Percentiles rank a stretch among this genome's conserved stretches.
phyloP scores from a whole-genome alignment of 2,888 invertebrate genomes.

The Linnaemya tessellans region DNA sequence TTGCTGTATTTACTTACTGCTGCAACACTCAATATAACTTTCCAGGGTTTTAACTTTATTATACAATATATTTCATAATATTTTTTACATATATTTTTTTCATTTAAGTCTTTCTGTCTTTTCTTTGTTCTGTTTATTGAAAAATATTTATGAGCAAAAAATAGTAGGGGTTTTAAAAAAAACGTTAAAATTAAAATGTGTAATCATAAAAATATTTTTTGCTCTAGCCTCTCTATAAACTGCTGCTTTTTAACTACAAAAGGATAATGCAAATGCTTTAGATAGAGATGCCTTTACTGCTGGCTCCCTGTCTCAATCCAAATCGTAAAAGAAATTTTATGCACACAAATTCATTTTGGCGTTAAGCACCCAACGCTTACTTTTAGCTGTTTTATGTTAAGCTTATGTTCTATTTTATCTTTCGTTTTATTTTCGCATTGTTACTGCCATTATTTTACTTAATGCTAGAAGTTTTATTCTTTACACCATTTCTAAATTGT shows the following conservation, averaged over 20 bases:
- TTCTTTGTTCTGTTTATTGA: constrained; percentile 51
- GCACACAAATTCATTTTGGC: constrained; percentile 37
- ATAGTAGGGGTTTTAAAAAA: constrained; percentile 36
- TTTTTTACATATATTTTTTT: constrained; percentile 4
- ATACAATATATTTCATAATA: constrained; percentile 43
- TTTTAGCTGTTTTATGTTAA: constrained; percentile 5
- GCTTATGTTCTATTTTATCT: constrained; percentile 22
- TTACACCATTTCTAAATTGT: constrained; percentile 24
- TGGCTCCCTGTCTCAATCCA: neutral
- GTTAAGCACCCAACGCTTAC: constrained; percentile 44
- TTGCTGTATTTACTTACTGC: constrained; percentile 38
- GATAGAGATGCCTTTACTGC: neutral
- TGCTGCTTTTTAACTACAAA: constrained; percentile 60
- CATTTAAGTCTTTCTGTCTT: neutral
- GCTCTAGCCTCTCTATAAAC: constrained; percentile 14
- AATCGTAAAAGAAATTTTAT: constrained; percentile 32
- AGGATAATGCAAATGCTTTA: constrained; percentile 31
- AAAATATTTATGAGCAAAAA: constrained; percentile 48
- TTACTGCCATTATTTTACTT: constrained; percentile 36
- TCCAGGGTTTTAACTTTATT: constrained; percentile 47
- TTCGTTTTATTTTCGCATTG: constrained; percentile 31
- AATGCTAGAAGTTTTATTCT: constrained; percentile 1
- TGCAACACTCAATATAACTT: constrained; percentile 44
- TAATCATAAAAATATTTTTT: constrained; percentile 43
- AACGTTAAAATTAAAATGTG: constrained; percentile 65